Evolutionary conservation across 2,797 vertebrate genomes (phyloP), one percentile per base, ranked within the genome.

Genomic region (Alca torda): DNA sequence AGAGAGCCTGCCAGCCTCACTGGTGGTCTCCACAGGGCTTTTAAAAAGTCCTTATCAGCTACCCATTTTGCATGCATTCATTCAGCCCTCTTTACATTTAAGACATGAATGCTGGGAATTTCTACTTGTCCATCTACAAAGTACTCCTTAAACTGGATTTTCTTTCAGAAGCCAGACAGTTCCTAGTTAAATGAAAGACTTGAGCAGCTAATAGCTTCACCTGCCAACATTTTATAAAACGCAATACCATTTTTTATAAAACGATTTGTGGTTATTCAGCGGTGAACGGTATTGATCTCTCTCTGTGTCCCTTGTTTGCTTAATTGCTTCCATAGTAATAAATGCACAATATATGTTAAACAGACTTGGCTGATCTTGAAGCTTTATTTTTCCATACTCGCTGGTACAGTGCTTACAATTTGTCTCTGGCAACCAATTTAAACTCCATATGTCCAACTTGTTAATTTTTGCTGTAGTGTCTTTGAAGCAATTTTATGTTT

Each of bases 261-360:
- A 97, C 69, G 25, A 91, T 96, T 93, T 93, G 94, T 92, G 59
- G 25, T 95, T 97, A 95, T 96, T 96, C 96, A 96, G 86, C 4
- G 2, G 69, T n/a, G 31, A 96, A 75, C 33, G 61, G 43, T 95
- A 97, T 96, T 92, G 97, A 96, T 96, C 97, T 97, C 65, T 86
- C 74, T 87, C 54, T 89, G 48, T 97, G 84, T 90, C 57, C 77
- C 41, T 80, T 94, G 43, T 67, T 95, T 95, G 91, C 67, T 95
- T 41, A 13, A 70, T 94, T 96, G 75, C 89, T 93, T 91, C 78
- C 54, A 45, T 59, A 87, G 70, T 80, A 85, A 70, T 35, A 90
- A 92, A 77, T 51, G 56, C 57, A 77, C 78, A 83, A 87, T 85
- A 7, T 72, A 93, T 94, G 48, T 87, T 97, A 96, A 96, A 95